These are phyloP conservation scores for Acleris laterana DNA, from an alignment of 2,888 invertebrate species.

Conservation along the genomic window DNA sequence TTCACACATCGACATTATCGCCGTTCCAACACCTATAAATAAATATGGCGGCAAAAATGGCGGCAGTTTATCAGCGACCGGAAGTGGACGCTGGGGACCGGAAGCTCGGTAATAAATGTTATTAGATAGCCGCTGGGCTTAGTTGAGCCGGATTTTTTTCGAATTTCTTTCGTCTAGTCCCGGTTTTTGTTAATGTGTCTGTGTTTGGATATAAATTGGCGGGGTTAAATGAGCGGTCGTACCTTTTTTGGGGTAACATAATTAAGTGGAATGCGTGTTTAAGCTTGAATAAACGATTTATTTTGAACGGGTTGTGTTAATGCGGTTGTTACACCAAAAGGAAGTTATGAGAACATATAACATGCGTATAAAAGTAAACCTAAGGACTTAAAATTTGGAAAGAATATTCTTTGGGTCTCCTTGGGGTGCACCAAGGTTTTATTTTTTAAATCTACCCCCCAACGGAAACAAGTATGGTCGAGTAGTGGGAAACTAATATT, in stretches of 20 bases:
- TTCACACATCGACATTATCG: conserved; percentile 75
- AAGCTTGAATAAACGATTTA: conserved; percentile 20
- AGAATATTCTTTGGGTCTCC: too few species aligned
- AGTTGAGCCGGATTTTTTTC: conserved; percentile 77
- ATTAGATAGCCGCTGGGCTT: conserved; percentile 84
- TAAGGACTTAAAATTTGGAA: too few species aligned
- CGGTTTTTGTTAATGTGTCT: conserved; percentile 83
- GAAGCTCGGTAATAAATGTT: conserved; percentile 82
- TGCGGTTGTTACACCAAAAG: not conserved
- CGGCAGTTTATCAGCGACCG: conserved; percentile 81
- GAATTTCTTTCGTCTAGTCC: conserved; percentile 66
- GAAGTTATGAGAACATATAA: too few species aligned
- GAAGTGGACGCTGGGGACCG: conserved; percentile 83
- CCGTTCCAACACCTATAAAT: conserved; percentile 78
- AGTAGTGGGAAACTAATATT: too few species aligned
- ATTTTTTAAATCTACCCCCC: too few species aligned
- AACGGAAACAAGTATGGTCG: too few species aligned
- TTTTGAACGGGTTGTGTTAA: not conserved
- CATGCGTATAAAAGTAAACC: too few species aligned
- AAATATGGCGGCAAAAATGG: conserved; percentile 84
- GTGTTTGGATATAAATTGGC: conserved; percentile 76
- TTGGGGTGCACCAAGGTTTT: too few species aligned
- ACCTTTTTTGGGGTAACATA: conserved; percentile 47
- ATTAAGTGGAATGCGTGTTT: conserved; percentile 46
- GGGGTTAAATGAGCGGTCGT: conserved; percentile 57